Conservation (phyloP, 2,797 vertebrate genomes). For the Coreius guichenoti region DNA sequence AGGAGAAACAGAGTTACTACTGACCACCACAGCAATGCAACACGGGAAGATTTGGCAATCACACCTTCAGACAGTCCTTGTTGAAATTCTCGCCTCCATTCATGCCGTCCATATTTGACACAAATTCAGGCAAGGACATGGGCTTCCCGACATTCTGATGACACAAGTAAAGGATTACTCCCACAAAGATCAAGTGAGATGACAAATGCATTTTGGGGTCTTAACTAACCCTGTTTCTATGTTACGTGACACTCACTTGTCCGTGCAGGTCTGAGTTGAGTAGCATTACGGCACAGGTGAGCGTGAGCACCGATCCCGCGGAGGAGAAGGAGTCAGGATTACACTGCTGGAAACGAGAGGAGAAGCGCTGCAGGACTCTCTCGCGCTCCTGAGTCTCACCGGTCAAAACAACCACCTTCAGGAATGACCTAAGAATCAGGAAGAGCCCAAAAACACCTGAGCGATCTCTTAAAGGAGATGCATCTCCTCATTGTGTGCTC, state of each 20-base stretch:
- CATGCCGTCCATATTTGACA: conserved; percentile 87
- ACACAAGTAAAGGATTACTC: not conserved
- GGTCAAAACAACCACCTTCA: conserved; percentile 87
- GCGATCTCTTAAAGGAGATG: not conserved
- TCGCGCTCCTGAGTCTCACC: conserved; percentile 95
- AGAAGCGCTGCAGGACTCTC: conserved; percentile 87
- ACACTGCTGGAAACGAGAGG: conserved; percentile 84
- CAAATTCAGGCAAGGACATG: conserved; percentile 86
- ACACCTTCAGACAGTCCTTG: conserved; percentile 88
- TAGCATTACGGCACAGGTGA: conserved; percentile 94
- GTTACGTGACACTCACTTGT: conserved; percentile 69
- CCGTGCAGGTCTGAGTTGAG: conserved; percentile 93
- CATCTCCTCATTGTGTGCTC: not conserved
- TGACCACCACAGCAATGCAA: not conserved
- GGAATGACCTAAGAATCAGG: conserved; percentile 77
- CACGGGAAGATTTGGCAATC: not conserved
- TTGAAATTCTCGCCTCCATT: conserved; percentile 84
- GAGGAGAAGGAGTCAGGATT: conserved; percentile 81
- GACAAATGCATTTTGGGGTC: not conserved
- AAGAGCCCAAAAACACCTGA: not conserved
- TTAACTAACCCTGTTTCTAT: not conserved
- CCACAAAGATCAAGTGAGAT: not conserved
- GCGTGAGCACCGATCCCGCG: conserved; percentile 80
- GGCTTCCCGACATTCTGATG: conserved; percentile 88
- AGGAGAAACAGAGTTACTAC: not conserved